Percentiles rank a stretch among this genome's conserved stretches.
Evolutionary conservation across 1,140 invertebrate genomes (phyloP).

Genomic region (Nasonia longicornis): DNA sequence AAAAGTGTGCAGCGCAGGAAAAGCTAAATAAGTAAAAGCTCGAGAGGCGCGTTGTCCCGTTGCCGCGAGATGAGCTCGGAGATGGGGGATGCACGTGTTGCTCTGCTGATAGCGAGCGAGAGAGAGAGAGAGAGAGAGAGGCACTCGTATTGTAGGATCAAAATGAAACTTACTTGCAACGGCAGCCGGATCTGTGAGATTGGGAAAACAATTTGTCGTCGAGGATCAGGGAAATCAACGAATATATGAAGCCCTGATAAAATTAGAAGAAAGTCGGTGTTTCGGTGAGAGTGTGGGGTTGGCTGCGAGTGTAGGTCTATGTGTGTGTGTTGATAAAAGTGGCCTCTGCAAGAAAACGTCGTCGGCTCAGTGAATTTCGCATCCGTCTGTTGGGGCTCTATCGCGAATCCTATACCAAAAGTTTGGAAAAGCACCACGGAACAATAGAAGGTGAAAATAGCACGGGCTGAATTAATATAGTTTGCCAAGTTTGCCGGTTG

Average conservation of each 20-base stretch:
- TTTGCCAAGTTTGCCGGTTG: too few relatives aligned
- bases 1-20: background rate
- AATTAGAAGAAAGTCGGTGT: background rate
- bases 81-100: background rate
- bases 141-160: too few relatives aligned
- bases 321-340: too few relatives aligned
- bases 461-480: too few relatives aligned
- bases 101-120: background rate
- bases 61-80: background rate
- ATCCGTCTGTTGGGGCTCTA: too few relatives aligned
- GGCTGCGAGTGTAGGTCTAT: too few relatives aligned
- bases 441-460: too few relatives aligned
- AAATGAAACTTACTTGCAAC: background rate
- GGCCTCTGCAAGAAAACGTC: too few relatives aligned
- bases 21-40: background rate
- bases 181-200: background rate
- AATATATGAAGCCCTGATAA: background rate
- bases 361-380: too few relatives aligned
- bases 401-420: too few relatives aligned
- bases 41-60: background rate
- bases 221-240: background rate
- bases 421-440: too few relatives aligned
- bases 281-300: background rate
- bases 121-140: too few relatives aligned
- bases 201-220: background rate